These are phyloP conservation scores for Hippocampus guttulatus DNA, from an alignment of 2,113 vertebrate genomes.

Conservation along the genomic window DNA sequence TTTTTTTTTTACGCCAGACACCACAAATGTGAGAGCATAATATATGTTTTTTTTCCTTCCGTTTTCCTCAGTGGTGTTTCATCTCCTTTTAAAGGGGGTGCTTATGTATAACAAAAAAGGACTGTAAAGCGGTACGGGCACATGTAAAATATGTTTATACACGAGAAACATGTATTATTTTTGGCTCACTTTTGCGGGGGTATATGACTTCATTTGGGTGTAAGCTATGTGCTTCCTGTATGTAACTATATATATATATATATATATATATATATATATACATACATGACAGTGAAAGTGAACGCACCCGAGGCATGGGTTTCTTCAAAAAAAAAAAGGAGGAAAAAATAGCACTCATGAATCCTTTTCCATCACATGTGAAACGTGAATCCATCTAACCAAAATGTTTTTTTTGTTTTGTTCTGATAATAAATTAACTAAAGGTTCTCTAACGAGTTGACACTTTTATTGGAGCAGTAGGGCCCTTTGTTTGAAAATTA, in stretches of 20 bases:
- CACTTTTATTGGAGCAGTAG: conserved; percentile 25
- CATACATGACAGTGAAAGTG: conserved; percentile 77
- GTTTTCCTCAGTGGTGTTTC: conserved; percentile 34
- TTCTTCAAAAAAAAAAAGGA: conserved; percentile 47
- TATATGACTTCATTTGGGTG: conserved; percentile 82
- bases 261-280: conserved; percentile 30
- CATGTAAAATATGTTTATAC: conserved; percentile 96
- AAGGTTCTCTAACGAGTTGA: conserved; percentile 72
- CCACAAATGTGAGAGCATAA: conserved; percentile 56
- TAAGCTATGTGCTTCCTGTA: conserved; percentile 80
- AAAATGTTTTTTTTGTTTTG: conserved; percentile 69
- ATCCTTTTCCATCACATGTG: conserved; percentile 70
- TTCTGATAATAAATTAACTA: conserved; percentile 76
- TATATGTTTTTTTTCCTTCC: conserved; percentile 44
- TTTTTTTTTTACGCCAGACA: conserved; percentile 24
- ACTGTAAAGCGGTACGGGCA: conserved; percentile 71
- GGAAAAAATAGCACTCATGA: conserved; percentile 50
- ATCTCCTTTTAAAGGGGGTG: conserved; percentile 32
- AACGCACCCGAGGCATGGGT: conserved; percentile 69
- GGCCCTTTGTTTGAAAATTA: conserved; percentile 1
- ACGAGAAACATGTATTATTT: conserved; percentile 84
- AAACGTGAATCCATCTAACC: conserved; percentile 71
- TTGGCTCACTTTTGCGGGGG: conserved; percentile 11
- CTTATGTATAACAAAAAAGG: conserved; percentile 26
- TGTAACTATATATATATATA: conserved; percentile 62